These are phyloP conservation scores for Myopa testacea DNA, from an alignment of 2,888 invertebrate species.

Conservation along the genomic window DNA sequence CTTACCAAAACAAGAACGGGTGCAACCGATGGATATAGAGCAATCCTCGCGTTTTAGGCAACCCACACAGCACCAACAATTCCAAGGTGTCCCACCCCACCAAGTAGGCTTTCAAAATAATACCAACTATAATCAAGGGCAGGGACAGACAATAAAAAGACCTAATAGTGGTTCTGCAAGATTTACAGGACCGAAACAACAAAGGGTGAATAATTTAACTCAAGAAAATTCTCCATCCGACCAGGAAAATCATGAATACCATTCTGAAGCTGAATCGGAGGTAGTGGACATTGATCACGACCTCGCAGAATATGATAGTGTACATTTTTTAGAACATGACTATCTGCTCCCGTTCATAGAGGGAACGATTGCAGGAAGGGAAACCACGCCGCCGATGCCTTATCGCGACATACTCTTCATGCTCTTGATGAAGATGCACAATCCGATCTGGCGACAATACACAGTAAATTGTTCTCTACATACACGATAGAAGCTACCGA, in stretches of 20 bases:
- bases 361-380: conserved; percentile 31
- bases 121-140: too few relatives aligned
- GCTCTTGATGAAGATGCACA: conserved; percentile 18
- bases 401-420: too few relatives aligned
- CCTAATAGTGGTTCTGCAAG: too few relatives aligned
- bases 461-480: conserved; percentile 40
- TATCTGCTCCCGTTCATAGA: conserved; percentile 34
- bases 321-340: conserved; percentile 26
- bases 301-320: too few relatives aligned
- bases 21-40: neutral
- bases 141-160: too few relatives aligned
- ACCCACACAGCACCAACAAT: neutral
- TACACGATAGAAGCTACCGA: conserved; percentile 32
- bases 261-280: too few relatives aligned
- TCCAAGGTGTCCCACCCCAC: conserved; percentile 2
- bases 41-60: conserved; percentile 16
- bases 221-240: too few relatives aligned
- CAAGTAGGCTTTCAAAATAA: neutral
- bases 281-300: too few relatives aligned
- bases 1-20: neutral
- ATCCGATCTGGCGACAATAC: conserved; percentile 16
- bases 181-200: too few relatives aligned
- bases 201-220: too few relatives aligned
- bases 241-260: too few relatives aligned
- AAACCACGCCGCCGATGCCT: too few relatives aligned